Conservation (phyloP, 2,797 vertebrate genomes). For the Basileuterus tristriatus region DNA sequence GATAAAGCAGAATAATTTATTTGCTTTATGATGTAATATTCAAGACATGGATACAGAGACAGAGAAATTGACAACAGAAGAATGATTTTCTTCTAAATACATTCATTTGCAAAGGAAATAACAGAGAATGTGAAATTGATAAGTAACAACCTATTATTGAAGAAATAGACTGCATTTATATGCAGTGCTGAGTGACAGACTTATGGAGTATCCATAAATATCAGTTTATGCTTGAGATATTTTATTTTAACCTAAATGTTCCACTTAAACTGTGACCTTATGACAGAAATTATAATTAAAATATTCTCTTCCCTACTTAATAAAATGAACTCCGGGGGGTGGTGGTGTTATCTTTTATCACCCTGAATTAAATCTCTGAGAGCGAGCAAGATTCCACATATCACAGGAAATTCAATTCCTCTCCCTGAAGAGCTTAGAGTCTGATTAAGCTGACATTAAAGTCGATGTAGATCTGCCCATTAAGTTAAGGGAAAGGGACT, state of each 20-base stretch:
- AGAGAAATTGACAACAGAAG: not conserved
- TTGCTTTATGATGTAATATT: slow-evolving; percentile 11
- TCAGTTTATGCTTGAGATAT: not conserved
- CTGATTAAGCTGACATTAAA: slow-evolving; percentile 35
- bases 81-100: not conserved
- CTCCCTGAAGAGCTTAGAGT: slow-evolving; percentile 3
- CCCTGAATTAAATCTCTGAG: not conserved
- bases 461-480: not conserved
- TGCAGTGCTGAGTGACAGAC: not conserved
- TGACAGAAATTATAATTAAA: not conserved
- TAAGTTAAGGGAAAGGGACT: not conserved
- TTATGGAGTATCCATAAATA: not conserved
- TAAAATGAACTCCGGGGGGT: not conserved
- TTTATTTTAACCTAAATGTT: not conserved
- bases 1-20: not conserved
- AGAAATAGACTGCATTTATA: not conserved
- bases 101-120: not conserved
- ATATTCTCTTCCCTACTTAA: not conserved
- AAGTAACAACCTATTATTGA: not conserved
- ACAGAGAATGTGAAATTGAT: not conserved
- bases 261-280: not conserved
- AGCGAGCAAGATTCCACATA: not conserved
- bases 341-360: not conserved
- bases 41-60: not conserved
- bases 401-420: slow-evolving; percentile 10